Evolutionary conservation across 2,797 vertebrate genomes (phyloP).

Genomic region (Gila robusta): DNA sequence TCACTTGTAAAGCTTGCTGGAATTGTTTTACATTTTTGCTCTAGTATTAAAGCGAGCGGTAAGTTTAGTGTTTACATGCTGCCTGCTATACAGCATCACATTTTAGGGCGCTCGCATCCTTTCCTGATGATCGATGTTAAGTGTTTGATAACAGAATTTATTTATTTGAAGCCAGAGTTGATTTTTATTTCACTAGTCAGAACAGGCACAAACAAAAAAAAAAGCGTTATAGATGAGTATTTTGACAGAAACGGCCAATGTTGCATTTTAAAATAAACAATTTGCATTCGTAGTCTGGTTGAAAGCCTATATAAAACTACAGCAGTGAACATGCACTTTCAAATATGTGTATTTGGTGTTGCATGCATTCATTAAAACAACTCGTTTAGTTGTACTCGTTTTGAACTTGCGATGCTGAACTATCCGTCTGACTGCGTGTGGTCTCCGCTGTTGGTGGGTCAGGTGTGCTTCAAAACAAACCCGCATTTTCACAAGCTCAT

Average conservation of each 20-base stretch:
- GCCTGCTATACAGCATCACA: slow-evolving; percentile 13
- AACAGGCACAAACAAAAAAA: not conserved
- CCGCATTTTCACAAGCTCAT: slow-evolving; percentile 44
- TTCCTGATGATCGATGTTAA: not conserved
- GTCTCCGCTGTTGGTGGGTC: slow-evolving; percentile 55
- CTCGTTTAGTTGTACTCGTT: not conserved
- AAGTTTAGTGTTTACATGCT: slow-evolving; percentile 13
- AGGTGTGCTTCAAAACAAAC: slow-evolving; percentile 69
- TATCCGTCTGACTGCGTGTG: slow-evolving; percentile 44
- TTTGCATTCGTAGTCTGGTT: not conserved
- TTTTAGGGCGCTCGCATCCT: slow-evolving; percentile 51
- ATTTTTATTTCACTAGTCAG: not conserved
- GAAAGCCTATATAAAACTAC: not conserved
- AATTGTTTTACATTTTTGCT: not conserved
- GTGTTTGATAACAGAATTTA: slow-evolving; percentile 12
- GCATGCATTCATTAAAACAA: not conserved
- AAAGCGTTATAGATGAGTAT: no score
- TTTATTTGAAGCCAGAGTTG: not conserved
- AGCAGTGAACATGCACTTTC: no score
- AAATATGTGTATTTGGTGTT: not conserved
- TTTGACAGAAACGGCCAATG: not conserved
- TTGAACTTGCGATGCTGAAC: not conserved
- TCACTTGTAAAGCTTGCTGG: not conserved
- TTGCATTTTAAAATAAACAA: slow-evolving; percentile 6
- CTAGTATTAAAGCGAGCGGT: not conserved